A percentile compares a stretch with the other conserved stretches of the same genome.
Evolutionary conservation across 2,888 invertebrate genomes (phyloP).

Genomic region (Nineta flava): DNA sequence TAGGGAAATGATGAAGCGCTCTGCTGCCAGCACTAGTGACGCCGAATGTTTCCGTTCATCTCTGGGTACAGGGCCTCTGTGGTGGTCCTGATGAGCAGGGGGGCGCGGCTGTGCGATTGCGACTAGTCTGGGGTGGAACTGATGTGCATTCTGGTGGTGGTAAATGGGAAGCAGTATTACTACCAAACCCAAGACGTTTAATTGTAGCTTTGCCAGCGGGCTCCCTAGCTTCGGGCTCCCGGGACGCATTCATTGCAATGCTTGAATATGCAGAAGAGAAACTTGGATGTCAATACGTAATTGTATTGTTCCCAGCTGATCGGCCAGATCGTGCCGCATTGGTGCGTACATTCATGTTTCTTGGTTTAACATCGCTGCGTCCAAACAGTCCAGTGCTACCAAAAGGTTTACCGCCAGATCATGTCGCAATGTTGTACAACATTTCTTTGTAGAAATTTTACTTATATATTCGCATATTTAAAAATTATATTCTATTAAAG

Average conservation of each 20-base stretch:
- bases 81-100: slow-evolving; percentile 90
- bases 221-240: slow-evolving; percentile 78
- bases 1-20: slow-evolving; percentile 36
- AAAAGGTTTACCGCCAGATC: slow-evolving; percentile 38
- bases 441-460: slow-evolving; percentile 19
- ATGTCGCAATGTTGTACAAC: slow-evolving; percentile 29
- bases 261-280: slow-evolving; percentile 93
- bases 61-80: slow-evolving; percentile 99
- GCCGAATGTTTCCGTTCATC: slow-evolving; percentile 65
- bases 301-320: slow-evolving; percentile 34
- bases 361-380: slow-evolving; percentile 80
- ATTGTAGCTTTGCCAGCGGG: slow-evolving; percentile 81
- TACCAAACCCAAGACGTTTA: slow-evolving; percentile 51
- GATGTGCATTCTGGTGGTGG: slow-evolving; percentile 32
- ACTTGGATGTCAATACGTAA: slow-evolving; percentile 63
- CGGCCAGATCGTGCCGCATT: slow-evolving; percentile 71
- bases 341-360: slow-evolving; percentile 91
- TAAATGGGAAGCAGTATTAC: slow-evolving; percentile 27
- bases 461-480: background rate
- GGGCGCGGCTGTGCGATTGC: slow-evolving; percentile 34
- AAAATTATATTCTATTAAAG: background rate
- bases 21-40: slow-evolving; percentile 52
- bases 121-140: slow-evolving; percentile 30
- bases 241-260: slow-evolving; percentile 86
- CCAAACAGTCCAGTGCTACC: slow-evolving; percentile 52